phyloP scores from a whole-genome alignment of 35 echinoderm and acorn worm genomes.

The Acanthaster planci region DNA sequence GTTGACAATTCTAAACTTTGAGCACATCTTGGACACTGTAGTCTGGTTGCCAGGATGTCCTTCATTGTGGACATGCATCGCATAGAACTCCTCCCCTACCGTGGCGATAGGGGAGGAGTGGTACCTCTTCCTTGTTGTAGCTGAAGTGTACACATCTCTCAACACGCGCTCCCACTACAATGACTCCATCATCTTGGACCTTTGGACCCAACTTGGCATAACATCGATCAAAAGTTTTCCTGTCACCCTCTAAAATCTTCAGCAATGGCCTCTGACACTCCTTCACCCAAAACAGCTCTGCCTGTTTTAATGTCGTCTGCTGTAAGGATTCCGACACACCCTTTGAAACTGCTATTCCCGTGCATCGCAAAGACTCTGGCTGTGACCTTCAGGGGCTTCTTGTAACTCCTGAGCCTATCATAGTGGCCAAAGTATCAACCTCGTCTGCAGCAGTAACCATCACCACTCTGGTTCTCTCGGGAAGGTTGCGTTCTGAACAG shows the following conservation, averaged over 20 bases:
- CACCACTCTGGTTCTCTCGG: slow-evolving; percentile 25
- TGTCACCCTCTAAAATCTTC: background rate
- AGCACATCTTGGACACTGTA: background rate
- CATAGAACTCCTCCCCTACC: background rate
- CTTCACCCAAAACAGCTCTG: background rate
- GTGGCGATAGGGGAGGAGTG: slow-evolving; percentile 13
- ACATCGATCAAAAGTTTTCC: background rate
- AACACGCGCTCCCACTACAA: slow-evolving; percentile 8
- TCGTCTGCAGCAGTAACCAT: slow-evolving; percentile 19
- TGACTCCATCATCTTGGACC: slow-evolving; percentile 53
- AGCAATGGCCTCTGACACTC: slow-evolving; percentile 43
- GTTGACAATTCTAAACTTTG: background rate
- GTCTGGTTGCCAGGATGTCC: background rate
- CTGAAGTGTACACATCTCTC: slow-evolving; percentile 10
- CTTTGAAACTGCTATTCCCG: slow-evolving; percentile 19
- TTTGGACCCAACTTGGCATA: slow-evolving; percentile 38
- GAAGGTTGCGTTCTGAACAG: slow-evolving; percentile 28
- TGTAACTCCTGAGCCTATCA: slow-evolving; percentile 39
- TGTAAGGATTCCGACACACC: too few species aligned
- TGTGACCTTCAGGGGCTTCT: slow-evolving; percentile 45
- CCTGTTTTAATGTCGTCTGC: too few species aligned
- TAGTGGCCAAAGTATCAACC: slow-evolving; percentile 34
- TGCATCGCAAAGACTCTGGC: slow-evolving; percentile 40
- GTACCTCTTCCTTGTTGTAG: slow-evolving; percentile 36
- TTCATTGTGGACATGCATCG: background rate